phyloP scores from a whole-genome alignment of 1,140 invertebrate species.

The Bombus haemorrhoidalis region DNA sequence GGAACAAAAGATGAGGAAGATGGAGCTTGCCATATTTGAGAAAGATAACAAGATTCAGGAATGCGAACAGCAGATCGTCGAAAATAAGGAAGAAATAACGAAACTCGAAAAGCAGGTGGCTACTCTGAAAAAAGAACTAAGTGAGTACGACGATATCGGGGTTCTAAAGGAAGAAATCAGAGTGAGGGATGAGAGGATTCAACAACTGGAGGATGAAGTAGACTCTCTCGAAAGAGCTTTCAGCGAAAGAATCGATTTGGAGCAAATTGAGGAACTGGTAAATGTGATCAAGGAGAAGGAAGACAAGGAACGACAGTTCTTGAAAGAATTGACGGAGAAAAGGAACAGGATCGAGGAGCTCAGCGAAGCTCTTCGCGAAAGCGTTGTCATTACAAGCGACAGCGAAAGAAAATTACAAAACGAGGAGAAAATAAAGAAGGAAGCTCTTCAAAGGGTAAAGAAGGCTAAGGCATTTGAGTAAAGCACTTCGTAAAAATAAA shows the following conservation, averaged over 20 bases:
- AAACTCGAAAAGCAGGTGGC: conserved; percentile 65
- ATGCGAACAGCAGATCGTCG: conserved; percentile 69
- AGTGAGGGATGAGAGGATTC: conserved; percentile 69
- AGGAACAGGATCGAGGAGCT: conserved; percentile 71
- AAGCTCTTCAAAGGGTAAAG: conserved; percentile 86
- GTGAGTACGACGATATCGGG: conserved; percentile 67
- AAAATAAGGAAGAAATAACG: conserved; percentile 67
- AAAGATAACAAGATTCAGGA: conserved; percentile 74
- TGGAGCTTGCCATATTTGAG: conserved; percentile 72
- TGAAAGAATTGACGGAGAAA: conserved; percentile 62
- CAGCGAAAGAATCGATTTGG: conserved; percentile 74
- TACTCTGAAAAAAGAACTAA: conserved; percentile 63
- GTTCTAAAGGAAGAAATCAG: conserved; percentile 74
- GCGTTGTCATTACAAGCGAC: conserved; percentile 85
- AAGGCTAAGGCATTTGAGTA: conserved; percentile 17
- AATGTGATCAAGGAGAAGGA: conserved; percentile 75
- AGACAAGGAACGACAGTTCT: conserved; percentile 65
- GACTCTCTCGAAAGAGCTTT: conserved; percentile 75
- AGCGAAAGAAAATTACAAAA: conserved; percentile 85
- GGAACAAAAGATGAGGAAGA: conserved; percentile 75
- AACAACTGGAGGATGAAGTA: conserved; percentile 73
- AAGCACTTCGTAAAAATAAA: neutral
- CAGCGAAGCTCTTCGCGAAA: conserved; percentile 84
- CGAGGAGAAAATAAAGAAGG: conserved; percentile 84
- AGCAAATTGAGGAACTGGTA: conserved; percentile 76